Evolutionary conservation across 2,888 invertebrate species (phyloP), one percentile per base, ranked within the genome.

Genomic region (Orthonychiurus folsomi): DNA sequence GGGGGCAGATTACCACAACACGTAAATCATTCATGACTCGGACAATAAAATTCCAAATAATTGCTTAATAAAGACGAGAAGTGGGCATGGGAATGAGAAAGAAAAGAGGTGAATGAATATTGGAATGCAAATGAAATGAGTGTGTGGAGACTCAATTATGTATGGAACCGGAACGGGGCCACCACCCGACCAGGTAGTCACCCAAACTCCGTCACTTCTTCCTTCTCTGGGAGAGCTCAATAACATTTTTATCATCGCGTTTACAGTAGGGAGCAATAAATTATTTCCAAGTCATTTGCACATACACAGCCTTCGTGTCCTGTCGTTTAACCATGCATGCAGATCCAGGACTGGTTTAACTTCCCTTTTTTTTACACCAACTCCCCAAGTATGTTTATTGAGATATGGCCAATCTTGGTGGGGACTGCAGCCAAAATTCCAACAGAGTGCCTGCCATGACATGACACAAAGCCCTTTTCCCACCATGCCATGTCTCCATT

Each of bases 191-290:
- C 15, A 37, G 15, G 37, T 5, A 37, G 37, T 37, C 37, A 37
- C 5, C 37, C 37, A 37, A 15, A 37, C 37, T 15, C 5, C 9
- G 5, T 37, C 37, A 37, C 15, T 37, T 37, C 37, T 37, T 37
- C 37, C 15, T 37, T 15, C n/a, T n/a, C 37, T 37, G 15, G 37
- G 37, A 37, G n/a, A 37, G 9, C 37, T 15, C 37, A 37, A 37
- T 37, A 37, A 37, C 37, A 37, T 37, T 37, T 37, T 37, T 37
- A 37, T 37, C 37, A 37, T 37, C 37, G 37, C 37, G 37, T 37
- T 37, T 37, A 37, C 37, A 37, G 37, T 37, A 37, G 37, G 37
- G 37, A 37, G 37, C 37, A 37, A 37, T 37, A 37, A 37, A 37
- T 37, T 37, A 37, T 37, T 37, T 37, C 37, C 37, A 15, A 37